A percentile compares a stretch with the other conserved stretches of the same genome.
phyloP scores from a whole-genome alignment of 2,797 vertebrate species.

The Acanthurus tractus region DNA sequence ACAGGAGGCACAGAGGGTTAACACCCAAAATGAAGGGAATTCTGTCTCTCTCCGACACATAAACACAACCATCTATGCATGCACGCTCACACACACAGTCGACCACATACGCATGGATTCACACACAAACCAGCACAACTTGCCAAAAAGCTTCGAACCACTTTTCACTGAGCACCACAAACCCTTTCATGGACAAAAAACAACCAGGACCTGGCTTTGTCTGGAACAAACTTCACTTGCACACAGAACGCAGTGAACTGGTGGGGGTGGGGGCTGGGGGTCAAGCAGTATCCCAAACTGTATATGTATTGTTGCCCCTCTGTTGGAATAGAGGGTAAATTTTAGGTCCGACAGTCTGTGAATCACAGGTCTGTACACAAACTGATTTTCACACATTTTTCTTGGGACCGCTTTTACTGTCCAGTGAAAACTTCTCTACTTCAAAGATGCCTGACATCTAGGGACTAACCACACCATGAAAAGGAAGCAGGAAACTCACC shows the following conservation, averaged over 20 bases:
- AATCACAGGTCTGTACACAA: slow-evolving; percentile 29
- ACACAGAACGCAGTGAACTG: slow-evolving; percentile 16
- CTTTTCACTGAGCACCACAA: slow-evolving; percentile 62
- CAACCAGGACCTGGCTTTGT: slow-evolving; percentile 48
- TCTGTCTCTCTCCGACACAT: slow-evolving; percentile 59
- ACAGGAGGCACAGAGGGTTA: slow-evolving; percentile 86
- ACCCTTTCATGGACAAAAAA: slow-evolving; percentile 55
- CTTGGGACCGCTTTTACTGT: background rate
- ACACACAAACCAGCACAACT: slow-evolving; percentile 52
- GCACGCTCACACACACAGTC: slow-evolving; percentile 59
- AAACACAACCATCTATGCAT: slow-evolving; percentile 61
- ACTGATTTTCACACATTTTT: slow-evolving; percentile 24
- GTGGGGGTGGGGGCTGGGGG: background rate
- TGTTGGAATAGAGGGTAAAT: slow-evolving; percentile 1
- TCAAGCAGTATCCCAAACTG: background rate
- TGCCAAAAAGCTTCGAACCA: slow-evolving; percentile 63
- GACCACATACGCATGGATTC: slow-evolving; percentile 42
- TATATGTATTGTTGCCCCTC: slow-evolving; percentile 20
- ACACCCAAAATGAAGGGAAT: slow-evolving; percentile 81
- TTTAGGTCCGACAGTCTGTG: slow-evolving; percentile 6
- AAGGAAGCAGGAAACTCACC: slow-evolving; percentile 1
- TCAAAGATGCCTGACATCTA: slow-evolving; percentile 12
- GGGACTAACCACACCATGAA: slow-evolving; percentile 10
- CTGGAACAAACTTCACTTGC: slow-evolving; percentile 8
- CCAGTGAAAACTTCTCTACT: background rate